Evolutionary conservation across 2,797 vertebrate genomes (phyloP).

Genomic region (Siniperca scherzeri): DNA sequence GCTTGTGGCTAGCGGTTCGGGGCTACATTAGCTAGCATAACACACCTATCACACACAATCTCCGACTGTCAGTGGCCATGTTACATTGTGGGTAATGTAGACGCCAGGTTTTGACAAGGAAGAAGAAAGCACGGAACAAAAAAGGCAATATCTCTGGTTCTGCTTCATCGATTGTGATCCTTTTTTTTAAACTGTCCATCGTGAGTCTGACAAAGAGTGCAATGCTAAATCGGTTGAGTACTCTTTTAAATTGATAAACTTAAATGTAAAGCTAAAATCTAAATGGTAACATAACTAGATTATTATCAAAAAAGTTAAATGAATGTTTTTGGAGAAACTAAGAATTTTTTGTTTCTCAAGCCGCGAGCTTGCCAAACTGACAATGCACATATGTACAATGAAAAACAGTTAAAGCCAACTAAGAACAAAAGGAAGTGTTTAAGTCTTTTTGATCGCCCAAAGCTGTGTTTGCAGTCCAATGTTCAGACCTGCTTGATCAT

Average conservation of each 20-base stretch:
- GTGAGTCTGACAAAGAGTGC: not conserved
- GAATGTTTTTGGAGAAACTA: not conserved
- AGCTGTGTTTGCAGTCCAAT: slow-evolving; percentile 16
- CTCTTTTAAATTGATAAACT: not conserved
- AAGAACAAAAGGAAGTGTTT: not conserved
- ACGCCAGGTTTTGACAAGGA: not conserved
- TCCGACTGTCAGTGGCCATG: not conserved
- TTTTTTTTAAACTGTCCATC: not conserved
- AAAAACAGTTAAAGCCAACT: not conserved
- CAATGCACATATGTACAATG: not conserved
- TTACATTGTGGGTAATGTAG: not conserved
- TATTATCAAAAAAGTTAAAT: not conserved
- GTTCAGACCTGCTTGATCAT: slow-evolving; percentile 5
- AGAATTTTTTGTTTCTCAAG: not conserved
- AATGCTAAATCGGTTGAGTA: not conserved
- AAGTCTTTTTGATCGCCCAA: not conserved
- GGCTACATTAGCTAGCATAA: not conserved
- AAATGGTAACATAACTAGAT: not conserved
- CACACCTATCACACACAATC: not conserved
- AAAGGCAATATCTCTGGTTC: not conserved
- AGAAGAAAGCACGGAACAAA: not conserved
- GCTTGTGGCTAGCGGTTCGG: not conserved
- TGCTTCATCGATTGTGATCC: not conserved
- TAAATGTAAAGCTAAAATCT: not conserved
- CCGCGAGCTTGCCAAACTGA: not conserved